A percentile compares a stretch with the other conserved stretches of the same genome.
phyloP scores from a whole-genome alignment of 2,797 vertebrate species.

The Philypnodon macrostomus region DNA sequence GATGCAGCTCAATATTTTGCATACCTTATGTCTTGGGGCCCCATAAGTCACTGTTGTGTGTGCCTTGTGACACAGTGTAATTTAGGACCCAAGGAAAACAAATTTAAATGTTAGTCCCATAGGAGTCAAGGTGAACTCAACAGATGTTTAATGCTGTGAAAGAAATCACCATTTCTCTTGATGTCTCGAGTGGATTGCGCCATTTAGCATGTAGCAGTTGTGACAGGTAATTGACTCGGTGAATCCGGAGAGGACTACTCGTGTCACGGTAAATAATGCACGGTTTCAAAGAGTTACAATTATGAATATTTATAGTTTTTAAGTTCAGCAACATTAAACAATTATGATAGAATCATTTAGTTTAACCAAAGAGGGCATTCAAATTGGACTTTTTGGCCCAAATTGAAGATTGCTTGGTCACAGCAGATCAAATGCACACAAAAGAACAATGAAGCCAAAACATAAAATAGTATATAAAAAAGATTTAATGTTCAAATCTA shows the following conservation, averaged over 20 bases:
- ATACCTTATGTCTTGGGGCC: constrained; percentile 10
- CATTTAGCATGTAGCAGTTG: constrained; percentile 71
- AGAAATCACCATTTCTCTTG: constrained; percentile 47
- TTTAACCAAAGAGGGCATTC: no score
- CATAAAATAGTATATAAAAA: no score
- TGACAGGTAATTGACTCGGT: constrained; percentile 74
- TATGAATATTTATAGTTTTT: constrained; percentile 72
- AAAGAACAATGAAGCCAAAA: no score
- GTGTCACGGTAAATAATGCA: constrained; percentile 72
- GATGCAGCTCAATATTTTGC: background rate
- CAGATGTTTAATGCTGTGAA: constrained; percentile 72
- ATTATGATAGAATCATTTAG: no score
- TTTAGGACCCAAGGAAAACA: constrained; percentile 47
- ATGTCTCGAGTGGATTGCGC: constrained; percentile 64
- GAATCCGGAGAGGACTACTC: constrained; percentile 55
- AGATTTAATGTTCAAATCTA: no score
- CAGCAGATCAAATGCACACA: no score
- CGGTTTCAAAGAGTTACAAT: constrained; percentile 45
- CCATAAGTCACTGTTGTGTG: constrained; percentile 39
- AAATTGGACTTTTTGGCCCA: no score
- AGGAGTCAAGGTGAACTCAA: constrained; percentile 62
- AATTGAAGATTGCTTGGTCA: no score
- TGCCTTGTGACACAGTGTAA: constrained; percentile 37
- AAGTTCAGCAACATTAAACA: constrained; percentile 54
- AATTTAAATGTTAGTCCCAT: constrained; percentile 53